Conservation (phyloP, 2,888 invertebrate species). For the Chloroclysta siterata region DNA sequence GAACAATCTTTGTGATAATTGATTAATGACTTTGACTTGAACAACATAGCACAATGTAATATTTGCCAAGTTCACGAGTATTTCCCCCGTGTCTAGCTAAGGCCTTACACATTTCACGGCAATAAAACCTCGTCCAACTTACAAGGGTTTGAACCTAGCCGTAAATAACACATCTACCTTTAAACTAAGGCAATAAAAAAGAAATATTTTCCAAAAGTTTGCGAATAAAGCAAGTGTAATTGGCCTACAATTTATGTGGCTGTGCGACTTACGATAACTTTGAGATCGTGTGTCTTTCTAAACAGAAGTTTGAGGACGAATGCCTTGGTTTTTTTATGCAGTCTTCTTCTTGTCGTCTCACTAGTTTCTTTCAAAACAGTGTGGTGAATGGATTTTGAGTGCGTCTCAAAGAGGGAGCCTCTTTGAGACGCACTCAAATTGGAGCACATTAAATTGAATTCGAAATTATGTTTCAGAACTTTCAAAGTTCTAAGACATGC, state of each 20-base stretch:
- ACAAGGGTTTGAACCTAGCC: conserved; percentile 47
- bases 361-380: too few species aligned
- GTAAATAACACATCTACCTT: conserved; percentile 66
- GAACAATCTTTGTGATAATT: too few species aligned
- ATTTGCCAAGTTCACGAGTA: background rate
- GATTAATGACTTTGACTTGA: too few species aligned
- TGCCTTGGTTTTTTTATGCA: background rate
- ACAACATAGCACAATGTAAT: too few species aligned
- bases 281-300: conserved; percentile 8
- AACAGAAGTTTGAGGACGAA: background rate
- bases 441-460: too few species aligned
- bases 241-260: conserved; percentile 67
- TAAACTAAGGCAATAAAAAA: conserved; percentile 76
- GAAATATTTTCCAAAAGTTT: conserved; percentile 67
- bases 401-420: too few species aligned
- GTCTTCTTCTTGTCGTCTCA: too few species aligned
- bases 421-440: too few species aligned
- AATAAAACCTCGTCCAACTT: conserved; percentile 44
- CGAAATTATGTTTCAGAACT: too few species aligned
- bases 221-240: conserved; percentile 69
- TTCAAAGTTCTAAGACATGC: too few species aligned
- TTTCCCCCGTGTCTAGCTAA: background rate
- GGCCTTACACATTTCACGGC: conserved; percentile 31
- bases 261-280: conserved; percentile 41
- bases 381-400: too few species aligned